A percentile compares a stretch with the other conserved stretches of the same genome.
Evolutionary conservation across 2,113 vertebrate species (phyloP).

Genomic region (Indri indri): DNA sequence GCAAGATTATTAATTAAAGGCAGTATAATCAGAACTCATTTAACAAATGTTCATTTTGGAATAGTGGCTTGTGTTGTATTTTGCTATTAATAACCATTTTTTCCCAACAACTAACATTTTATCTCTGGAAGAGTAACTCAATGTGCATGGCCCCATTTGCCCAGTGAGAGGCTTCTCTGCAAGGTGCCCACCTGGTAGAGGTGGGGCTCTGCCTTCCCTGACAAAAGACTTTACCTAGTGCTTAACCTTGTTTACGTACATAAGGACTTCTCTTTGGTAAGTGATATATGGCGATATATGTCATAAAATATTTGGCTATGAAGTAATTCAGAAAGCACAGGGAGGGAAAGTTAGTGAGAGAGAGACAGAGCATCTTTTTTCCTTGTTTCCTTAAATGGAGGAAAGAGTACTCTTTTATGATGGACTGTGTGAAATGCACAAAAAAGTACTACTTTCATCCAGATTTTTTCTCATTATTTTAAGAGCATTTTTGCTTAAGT

Average conservation of each 20-base stretch:
- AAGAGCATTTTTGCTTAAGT: not conserved
- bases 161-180: not conserved
- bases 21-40: not conserved
- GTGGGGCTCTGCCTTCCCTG: not conserved
- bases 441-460: not conserved
- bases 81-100: not conserved
- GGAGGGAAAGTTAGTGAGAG: not conserved
- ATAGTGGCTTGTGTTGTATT: not conserved
- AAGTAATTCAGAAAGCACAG: not conserved
- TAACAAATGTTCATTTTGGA: conserved; percentile 1
- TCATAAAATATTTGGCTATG: not conserved
- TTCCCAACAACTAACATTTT: not conserved
- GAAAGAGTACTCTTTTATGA: not conserved
- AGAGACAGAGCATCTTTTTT: not conserved
- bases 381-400: not conserved
- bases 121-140: not conserved
- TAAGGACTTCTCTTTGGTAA: not conserved
- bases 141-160: not conserved
- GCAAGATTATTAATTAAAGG: conserved; percentile 28
- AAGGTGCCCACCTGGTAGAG: not conserved
- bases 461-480: not conserved
- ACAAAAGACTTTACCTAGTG: not conserved
- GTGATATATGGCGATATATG: too few relatives aligned
- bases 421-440: not conserved
- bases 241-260: not conserved